Conservation (phyloP, 2,113 vertebrate species). For the Solenodon paradoxus region DNA sequence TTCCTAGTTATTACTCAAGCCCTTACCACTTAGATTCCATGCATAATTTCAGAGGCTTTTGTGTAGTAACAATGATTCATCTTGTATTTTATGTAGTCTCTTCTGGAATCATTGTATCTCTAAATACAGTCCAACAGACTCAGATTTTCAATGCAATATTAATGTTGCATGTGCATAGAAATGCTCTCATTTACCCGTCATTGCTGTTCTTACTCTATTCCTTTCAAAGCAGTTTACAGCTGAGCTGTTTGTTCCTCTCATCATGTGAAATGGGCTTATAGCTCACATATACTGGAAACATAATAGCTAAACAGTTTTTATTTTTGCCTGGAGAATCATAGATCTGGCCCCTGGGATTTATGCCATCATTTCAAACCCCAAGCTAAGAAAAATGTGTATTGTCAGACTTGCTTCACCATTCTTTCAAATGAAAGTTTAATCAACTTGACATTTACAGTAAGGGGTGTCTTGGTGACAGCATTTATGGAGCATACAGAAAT, state of each 20-base stretch:
- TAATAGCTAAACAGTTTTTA: constrained; percentile 62
- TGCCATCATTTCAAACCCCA: constrained; percentile 55
- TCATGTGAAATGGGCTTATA: neutral
- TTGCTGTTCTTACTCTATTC: constrained; percentile 32
- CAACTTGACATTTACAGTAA: constrained; percentile 67
- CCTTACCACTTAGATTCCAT: constrained; percentile 39
- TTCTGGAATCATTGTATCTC: constrained; percentile 43
- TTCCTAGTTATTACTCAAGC: constrained; percentile 65
- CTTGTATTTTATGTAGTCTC: constrained; percentile 50
- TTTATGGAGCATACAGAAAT: neutral
- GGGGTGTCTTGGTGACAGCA: constrained; percentile 31
- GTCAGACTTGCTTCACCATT: constrained; percentile 63
- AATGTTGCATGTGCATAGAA: constrained; percentile 56
- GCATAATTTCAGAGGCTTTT: constrained; percentile 53
- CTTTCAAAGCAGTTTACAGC: constrained; percentile 57
- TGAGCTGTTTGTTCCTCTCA: constrained; percentile 24
- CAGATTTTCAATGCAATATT: constrained; percentile 52
- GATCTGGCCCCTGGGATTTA: constrained; percentile 54
- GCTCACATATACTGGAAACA: constrained; percentile 20
- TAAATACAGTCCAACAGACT: constrained; percentile 52
- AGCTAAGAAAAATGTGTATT: constrained; percentile 54
- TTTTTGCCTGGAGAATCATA: constrained; percentile 63
- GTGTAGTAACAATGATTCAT: constrained; percentile 54
- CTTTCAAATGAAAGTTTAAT: constrained; percentile 75
- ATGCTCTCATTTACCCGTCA: constrained; percentile 67